Base-by-base conservation (phyloP, 64 coral and sea anemone genomes). In the Montipora sp. region DNA sequence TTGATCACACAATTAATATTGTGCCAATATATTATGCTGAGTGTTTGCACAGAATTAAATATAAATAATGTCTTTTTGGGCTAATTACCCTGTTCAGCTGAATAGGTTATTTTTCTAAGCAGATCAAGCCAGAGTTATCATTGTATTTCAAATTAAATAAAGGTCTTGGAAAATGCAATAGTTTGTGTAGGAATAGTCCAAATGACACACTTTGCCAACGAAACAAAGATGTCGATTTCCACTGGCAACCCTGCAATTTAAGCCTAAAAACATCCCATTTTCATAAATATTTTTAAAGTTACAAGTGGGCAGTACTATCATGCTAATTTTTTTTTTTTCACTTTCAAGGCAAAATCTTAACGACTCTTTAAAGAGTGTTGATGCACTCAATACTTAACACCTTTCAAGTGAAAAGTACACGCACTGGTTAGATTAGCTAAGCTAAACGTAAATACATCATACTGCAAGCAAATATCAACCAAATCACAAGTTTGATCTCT, bases 11-110 rank as follows among this genome's bases (percentile, higher is more conserved):
- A 48, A 70, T 20, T 65, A 85, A 85, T 71, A 85, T 71, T 9
- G 68, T 16, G 5, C 19, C 59, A 21, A 76, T 83, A 92, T 92
- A 36, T 36, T 36, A 83, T 22, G 75, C 13, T 82, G 59, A 44
- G 57, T 71, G n/a, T 71, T 49, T 67, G 7, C 59, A 49, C 44
- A 85, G 46, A 45, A 65, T 27, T 68, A 85, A 51, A 85, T 85
- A 85, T 85, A 85, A 71, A 85, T 85, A 85, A 85, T 85, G 82
- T 18, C 82, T 48, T 85, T 71, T 70, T 46, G 50, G 65, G 44
- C 21, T 85, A 71, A 85, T 71, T 85, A 50, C 70, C 53, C 59
- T 50, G 63, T 47, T 85, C 82, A 48, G 20, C n/a, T 85, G 61
- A 85, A 85, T 85, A 72, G 82, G 44, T 85, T 85, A 13, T 46